Percentiles rank a stretch among this genome's conserved stretches.
These are phyloP conservation scores for Ictalurus punctatus DNA, from an alignment of 2,113 vertebrate genomes.

Conservation along the genomic window DNA sequence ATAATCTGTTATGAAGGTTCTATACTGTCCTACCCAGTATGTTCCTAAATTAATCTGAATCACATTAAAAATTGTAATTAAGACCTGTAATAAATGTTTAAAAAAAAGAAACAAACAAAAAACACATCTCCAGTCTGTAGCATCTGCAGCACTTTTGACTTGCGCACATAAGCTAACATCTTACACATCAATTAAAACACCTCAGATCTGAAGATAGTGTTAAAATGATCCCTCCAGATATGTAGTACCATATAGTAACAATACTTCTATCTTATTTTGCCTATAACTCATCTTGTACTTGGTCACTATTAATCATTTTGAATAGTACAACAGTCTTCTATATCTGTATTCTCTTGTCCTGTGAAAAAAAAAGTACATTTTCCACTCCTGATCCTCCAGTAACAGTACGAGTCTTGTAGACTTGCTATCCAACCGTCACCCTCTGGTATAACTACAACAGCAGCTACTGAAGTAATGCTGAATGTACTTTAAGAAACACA, in stretches of 20 bases:
- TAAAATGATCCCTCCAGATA: not conserved
- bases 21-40: not conserved
- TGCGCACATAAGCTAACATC: not conserved
- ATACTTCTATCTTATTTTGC: not conserved
- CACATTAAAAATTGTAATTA: not conserved
- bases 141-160: not conserved
- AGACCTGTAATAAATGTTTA: not conserved
- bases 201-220: not conserved
- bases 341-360: not conserved
- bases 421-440: not conserved
- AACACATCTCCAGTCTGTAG: not conserved
- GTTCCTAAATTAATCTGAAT: not conserved
- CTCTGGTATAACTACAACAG: not conserved
- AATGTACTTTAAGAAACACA: not conserved
- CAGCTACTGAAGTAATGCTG: not conserved
- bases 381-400: not conserved
- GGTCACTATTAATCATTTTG: not conserved
- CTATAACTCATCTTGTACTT: not conserved
- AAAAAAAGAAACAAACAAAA: no score
- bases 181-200: not conserved
- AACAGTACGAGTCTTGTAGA: not conserved
- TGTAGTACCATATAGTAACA: not conserved
- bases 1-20: not conserved
- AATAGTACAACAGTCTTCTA: not conserved
- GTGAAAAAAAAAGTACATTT: not conserved